These are phyloP conservation scores for Molanna angustata DNA, from an alignment of 2,888 invertebrate genomes.

Conservation along the genomic window DNA sequence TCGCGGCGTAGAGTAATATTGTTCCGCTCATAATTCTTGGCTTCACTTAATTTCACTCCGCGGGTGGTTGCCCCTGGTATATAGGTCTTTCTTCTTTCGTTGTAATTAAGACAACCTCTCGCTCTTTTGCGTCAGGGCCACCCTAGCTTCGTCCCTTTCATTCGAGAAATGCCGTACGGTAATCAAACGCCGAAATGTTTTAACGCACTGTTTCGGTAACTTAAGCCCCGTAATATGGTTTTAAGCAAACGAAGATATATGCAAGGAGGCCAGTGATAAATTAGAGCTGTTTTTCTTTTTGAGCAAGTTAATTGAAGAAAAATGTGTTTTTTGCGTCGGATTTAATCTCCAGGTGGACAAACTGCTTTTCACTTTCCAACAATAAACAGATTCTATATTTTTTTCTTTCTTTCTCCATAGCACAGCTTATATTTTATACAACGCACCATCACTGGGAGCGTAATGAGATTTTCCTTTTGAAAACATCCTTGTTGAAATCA, in stretches of 20 bases:
- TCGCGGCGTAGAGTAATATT: constrained; percentile 32
- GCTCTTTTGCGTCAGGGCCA: background rate
- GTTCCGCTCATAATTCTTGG: constrained; percentile 33
- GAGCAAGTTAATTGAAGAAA: constrained; percentile 31
- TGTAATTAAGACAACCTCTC: constrained; percentile 27
- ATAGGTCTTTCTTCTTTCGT: constrained; percentile 18
- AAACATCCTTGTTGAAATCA: no score
- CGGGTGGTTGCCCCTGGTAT: constrained; percentile 24
- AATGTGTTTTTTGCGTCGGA: constrained; percentile 30
- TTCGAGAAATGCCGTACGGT: constrained; percentile 26
- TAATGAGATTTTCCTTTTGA: no score
- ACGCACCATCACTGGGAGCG: no score
- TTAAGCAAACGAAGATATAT: constrained; percentile 33
- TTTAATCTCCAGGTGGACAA: constrained; percentile 28
- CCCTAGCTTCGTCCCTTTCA: constrained; percentile 23
- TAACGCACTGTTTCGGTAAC: constrained; percentile 28
- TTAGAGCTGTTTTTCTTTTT: constrained; percentile 32
- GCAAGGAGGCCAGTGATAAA: constrained; percentile 31
- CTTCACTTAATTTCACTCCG: constrained; percentile 33
- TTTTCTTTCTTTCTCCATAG: no score
- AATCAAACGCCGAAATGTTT: constrained; percentile 27
- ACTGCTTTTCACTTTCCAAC: background rate
- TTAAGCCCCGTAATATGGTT: constrained; percentile 28
- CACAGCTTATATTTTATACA: no score
- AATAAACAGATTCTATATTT: background rate